A percentile compares a stretch with the other conserved stretches of the same genome.
These are phyloP conservation scores for Eleutherodactylus coqui DNA, from an alignment of 2,797 vertebrate species.

Conservation along the genomic window DNA sequence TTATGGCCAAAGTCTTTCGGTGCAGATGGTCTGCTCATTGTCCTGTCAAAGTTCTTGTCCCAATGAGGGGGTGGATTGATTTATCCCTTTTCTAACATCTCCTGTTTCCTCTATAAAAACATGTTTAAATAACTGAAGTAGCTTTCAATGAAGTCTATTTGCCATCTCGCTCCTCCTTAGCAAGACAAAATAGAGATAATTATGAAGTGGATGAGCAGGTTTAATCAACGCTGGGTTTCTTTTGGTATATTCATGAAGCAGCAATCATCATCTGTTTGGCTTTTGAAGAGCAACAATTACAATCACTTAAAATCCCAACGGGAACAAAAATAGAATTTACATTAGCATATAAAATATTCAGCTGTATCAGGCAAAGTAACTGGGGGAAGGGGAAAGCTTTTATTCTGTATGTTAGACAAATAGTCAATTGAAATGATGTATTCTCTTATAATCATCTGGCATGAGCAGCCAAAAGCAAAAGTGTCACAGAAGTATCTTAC, in stretches of 20 bases:
- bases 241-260: constrained; percentile 85
- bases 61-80: constrained; percentile 68
- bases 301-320: constrained; percentile 86
- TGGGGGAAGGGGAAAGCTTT: constrained; percentile 75
- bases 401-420: constrained; percentile 82
- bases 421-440: constrained; percentile 75
- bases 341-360: constrained; percentile 89
- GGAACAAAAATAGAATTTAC: constrained; percentile 84
- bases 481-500: background rate
- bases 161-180: constrained; percentile 77
- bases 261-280: constrained; percentile 87
- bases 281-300: constrained; percentile 89
- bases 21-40: constrained; percentile 57
- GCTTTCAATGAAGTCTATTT: constrained; percentile 78
- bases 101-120: constrained; percentile 74
- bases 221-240: constrained; percentile 86
- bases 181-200: constrained; percentile 83
- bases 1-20: constrained; percentile 45
- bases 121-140: constrained; percentile 80
- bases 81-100: constrained; percentile 70
- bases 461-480: background rate
- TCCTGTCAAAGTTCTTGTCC: constrained; percentile 61
- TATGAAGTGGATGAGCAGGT: constrained; percentile 84
- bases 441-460: constrained; percentile 15
- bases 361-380: constrained; percentile 82